Base-by-base conservation (phyloP, 1,140 invertebrate species). In the Venturia canescens region DNA sequence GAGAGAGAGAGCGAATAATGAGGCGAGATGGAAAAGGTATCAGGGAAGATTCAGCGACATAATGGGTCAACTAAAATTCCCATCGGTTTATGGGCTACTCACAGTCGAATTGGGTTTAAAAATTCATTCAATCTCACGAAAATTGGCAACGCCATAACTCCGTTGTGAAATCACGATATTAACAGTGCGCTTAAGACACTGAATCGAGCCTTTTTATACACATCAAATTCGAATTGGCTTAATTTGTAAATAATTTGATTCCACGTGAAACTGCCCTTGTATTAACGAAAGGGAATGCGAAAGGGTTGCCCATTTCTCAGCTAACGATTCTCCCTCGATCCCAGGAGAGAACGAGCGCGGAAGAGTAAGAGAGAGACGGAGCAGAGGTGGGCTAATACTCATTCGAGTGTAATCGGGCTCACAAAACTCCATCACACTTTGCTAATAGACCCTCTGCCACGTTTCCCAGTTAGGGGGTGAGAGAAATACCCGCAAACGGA, bases 401-500 rank as follows among this genome's bases (percentile, higher is more conserved):
- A 91, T 92, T 92, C 89, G 89, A 87, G 90, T 91, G 91, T 92
- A 92, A 92, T 92, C 91, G 91, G 88, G 90, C 91, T 92, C 89
- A 89, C 91, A 92, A 92, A 92, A 92, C 91, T 92, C 90, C 90
- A 92, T 92, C 91, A 92, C 91, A 91, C 90, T 92, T 92, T 92
- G 88, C 91, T 92, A 92, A 92, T 92, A 92, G 91, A 91, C 88
- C 85, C 83, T 48, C 71, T 29, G 34, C 48, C 23, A 29, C 88
- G 84, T 80, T 31, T 31, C 66, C 29, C 66, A 18, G 4, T 15
- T 31, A 69, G 66, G 31, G 66, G 79, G 84, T 81, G 84, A 87
- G 88, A 86, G 88, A 88, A 60, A 77, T 44, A 69, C 27, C 29
- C 53, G 77, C 72, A 76, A 66, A 89, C 80, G 87, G 86, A 88